Percentiles rank a stretch among this genome's conserved stretches.
Conservation (phyloP, 2,888 invertebrate species). For the Orgyia antiqua region DNA sequence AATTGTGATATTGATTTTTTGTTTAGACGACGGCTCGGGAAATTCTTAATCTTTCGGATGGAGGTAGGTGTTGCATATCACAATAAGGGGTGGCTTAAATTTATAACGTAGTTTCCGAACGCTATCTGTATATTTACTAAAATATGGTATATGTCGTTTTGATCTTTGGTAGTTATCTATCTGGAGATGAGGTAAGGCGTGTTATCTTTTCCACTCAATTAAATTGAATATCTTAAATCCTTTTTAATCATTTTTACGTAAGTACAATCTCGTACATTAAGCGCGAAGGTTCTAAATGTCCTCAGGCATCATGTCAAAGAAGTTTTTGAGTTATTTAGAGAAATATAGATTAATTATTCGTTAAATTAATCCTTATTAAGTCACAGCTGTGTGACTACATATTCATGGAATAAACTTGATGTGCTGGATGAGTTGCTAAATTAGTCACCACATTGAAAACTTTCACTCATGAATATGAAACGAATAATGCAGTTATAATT, state of each 20-base stretch:
- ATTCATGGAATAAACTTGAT: conserved; percentile 56
- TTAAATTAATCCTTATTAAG: conserved; percentile 19
- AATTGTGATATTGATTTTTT: conserved; percentile 72
- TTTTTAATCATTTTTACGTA: too few relatives aligned
- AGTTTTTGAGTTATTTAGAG: too few relatives aligned
- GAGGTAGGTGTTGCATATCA: conserved; percentile 23
- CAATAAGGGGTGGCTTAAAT: conserved; percentile 2
- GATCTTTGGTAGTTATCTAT: too few relatives aligned
- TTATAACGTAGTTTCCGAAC: conserved; percentile 1
- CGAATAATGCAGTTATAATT: conserved; percentile 68
- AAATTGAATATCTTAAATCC: too few relatives aligned
- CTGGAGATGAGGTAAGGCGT: too few relatives aligned
- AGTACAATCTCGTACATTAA: too few relatives aligned
- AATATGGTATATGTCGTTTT: too few relatives aligned
- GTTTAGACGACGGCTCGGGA: conserved; percentile 52
- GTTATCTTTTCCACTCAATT: too few relatives aligned
- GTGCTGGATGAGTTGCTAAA: conserved; percentile 49
- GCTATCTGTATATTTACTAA: not conserved
- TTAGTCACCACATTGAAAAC: conserved; percentile 61
- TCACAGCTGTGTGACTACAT: conserved; percentile 42
- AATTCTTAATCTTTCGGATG: conserved; percentile 43
- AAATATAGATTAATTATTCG: conserved; percentile 25
- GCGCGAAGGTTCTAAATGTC: too few relatives aligned
- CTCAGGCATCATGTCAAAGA: too few relatives aligned
- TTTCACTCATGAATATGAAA: conserved; percentile 69